Evolutionary conservation across 1,140 invertebrate species (phyloP), one percentile per base, ranked within the genome.

Genomic region (Bombus huntii): DNA sequence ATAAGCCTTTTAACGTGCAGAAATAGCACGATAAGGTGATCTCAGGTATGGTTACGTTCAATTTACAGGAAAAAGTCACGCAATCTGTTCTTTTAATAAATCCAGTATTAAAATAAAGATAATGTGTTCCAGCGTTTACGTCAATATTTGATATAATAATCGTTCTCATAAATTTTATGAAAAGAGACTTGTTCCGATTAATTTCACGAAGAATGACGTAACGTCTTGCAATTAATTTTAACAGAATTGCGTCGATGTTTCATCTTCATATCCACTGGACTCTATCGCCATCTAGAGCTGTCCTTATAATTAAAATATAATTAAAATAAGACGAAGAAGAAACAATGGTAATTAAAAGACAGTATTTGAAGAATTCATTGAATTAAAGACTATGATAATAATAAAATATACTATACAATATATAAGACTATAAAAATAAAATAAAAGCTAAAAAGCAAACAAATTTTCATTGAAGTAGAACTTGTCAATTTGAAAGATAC

Each of bases 31-130:
- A 57, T 57, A 34, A 75, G 73, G 37, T 44, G 47, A 28, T 68
- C 66, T 75, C 47, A 75, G 31, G n/a, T 75, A n/a, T 9, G 22
- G 74, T 25, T 34, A 59, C 31, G 34, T 76, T 34, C 5, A 59
- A 37, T 57, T 75, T 75, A 76, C 39, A 44, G 22, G 37, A 42
- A n/a, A 25, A 53, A 76, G 31, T 76, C 74, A 76, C 74, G 74
- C 74, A 22, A 76, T 34, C 34, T 75, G 73, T 37, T 59, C 74
- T 59, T 57, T 59, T 57, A 39, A 76, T 76, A 59, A 57, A 59
- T 39, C 6, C 53, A 39, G 12, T 37, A 53, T 44, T 13, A 28
- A 39, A 53, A 39, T 25, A 53, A 59, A 18, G 9, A 47, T n/a
- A 75, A 28, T 28, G 31, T 12, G 0, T 25, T 2, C 4, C 34